phyloP scores from a whole-genome alignment of 2,888 invertebrate species.

The Drosophila dives region DNA sequence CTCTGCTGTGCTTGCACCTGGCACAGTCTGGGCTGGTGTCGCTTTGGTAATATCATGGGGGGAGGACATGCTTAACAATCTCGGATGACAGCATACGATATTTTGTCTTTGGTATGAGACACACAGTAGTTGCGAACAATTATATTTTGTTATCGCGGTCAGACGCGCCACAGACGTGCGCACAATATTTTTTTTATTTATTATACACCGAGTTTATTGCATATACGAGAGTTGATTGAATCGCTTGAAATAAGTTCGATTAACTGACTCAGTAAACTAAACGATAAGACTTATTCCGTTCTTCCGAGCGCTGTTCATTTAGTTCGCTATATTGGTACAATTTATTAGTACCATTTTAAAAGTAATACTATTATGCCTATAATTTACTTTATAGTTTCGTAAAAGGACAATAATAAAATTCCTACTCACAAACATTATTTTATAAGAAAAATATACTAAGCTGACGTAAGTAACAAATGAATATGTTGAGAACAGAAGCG shows the following conservation, averaged over 20 bases:
- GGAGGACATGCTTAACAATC: conserved; percentile 31
- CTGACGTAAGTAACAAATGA: background rate
- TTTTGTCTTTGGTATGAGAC: conserved; percentile 12
- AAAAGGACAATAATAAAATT: background rate
- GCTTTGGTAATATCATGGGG: conserved; percentile 28
- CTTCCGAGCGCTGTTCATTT: background rate
- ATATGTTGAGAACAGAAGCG: background rate
- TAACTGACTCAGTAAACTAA: background rate
- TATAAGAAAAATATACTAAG: background rate
- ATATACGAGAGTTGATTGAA: background rate
- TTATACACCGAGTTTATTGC: conserved; percentile 2
- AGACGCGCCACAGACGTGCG: background rate
- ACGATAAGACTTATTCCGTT: conserved; percentile 4
- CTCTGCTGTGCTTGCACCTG: conserved; percentile 46
- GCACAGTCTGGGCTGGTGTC: conserved; percentile 63
- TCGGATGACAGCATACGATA: conserved; percentile 6
- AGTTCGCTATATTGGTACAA: background rate
- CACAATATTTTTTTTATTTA: conserved; percentile 17
- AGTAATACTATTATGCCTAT: background rate
- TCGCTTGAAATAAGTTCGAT: conserved; percentile 18
- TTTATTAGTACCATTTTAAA: background rate
- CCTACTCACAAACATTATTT: background rate
- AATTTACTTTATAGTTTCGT: background rate
- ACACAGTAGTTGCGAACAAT: conserved; percentile 12
- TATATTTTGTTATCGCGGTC: background rate